Conservation (phyloP, 2,113 vertebrate genomes). For the Phalacrocorax carbo region DNA sequence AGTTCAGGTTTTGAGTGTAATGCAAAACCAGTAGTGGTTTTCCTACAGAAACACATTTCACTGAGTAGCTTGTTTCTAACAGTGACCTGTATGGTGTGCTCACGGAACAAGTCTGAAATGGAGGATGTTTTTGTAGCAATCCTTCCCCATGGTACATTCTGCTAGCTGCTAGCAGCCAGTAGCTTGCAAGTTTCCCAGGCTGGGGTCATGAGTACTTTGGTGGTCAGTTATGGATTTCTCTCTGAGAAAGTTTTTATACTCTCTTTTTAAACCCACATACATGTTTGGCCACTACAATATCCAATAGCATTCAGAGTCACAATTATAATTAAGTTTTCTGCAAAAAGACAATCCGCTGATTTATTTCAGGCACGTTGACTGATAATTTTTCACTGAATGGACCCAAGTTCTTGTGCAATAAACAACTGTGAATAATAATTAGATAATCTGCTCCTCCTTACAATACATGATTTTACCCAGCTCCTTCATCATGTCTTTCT, state of each 20-base stretch:
- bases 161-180: neutral
- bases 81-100: neutral
- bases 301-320: neutral
- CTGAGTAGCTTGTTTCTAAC: neutral
- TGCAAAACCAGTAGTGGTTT: neutral
- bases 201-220: accelerated
- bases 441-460: neutral
- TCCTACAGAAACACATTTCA: neutral
- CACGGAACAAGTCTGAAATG: neutral
- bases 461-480: neutral
- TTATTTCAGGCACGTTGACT: neutral
- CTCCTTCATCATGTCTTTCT: neutral
- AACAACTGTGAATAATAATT: neutral
- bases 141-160: neutral
- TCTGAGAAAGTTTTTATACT: neutral
- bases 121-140: neutral
- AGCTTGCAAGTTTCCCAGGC: neutral
- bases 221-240: neutral
- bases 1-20: neutral
- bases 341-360: neutral
- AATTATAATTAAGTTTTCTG: neutral
- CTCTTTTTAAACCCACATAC: neutral
- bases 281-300: neutral
- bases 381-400: neutral
- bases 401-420: neutral